Base-by-base conservation (phyloP, 2,797 vertebrate species). In the Anguilla anguilla region DNA sequence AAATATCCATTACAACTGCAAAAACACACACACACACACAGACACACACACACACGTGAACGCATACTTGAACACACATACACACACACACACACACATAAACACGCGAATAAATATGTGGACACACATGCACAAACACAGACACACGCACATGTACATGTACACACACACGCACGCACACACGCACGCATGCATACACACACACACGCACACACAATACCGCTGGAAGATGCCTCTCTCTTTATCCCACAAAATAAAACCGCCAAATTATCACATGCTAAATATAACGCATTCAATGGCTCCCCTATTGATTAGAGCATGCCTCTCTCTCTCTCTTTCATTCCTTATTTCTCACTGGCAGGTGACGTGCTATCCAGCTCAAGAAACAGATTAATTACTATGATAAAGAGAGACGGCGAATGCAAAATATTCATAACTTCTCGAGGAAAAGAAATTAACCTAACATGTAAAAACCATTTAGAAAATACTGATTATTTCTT, bases 1-100 rank as follows among this genome's bases (percentile, higher is more conserved):
- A 88, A 92, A 96, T 95, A 95, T 91, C 93, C 94, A 96, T 95
- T 97, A 96, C 88, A 96, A 93, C 93, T 94, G 94, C 91, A 91
- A 94, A 95, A 93, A 92, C 93, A 93, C 94, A 95, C 94, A 92
- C 90, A 95, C 93, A 61, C 94, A 92, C 94, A 94, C 91, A 91
- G 94, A 92, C 90, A 95, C 93, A 25, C 94, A 95, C 93, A 92
- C 93, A 93, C 94, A 95, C 94, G 92, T 90, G 95, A 93, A 1
- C 2, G 19, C 57, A 15, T 51, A 9, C 49, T 94, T 51, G 9
- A 93, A 92, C 93, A 93, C 94, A 95, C 94, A 92, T 89, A 95
- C 93, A 64, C 94, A 95, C 93, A 92, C 93, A 92, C 90, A 95
- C 94, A 92, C 90, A 95, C 93, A 25, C 94, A 95, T 93, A 92